Evolutionary conservation across 1,140 invertebrate genomes (phyloP).

Genomic region (Nebria ingens): DNA sequence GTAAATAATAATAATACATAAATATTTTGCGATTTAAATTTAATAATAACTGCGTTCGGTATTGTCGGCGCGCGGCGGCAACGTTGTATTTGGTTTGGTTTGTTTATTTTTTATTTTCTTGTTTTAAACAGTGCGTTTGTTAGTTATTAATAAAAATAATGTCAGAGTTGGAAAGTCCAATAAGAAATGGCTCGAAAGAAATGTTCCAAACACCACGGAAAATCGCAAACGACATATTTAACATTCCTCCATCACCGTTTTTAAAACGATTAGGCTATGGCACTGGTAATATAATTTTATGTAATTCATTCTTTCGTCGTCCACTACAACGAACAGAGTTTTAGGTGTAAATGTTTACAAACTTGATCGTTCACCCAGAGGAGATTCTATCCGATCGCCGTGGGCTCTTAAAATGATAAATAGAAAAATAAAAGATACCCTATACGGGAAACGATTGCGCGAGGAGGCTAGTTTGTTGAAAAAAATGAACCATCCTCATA

Average conservation of each 20-base stretch:
- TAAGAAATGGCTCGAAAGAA: too few species aligned
- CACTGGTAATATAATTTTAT: constrained; percentile 44
- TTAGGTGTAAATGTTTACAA: constrained; percentile 67
- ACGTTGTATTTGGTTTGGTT: too few species aligned
- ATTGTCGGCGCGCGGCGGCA: too few species aligned
- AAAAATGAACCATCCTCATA: constrained; percentile 68
- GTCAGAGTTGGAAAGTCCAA: too few species aligned
- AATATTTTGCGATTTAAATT: too few species aligned
- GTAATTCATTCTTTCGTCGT: constrained; percentile 10
- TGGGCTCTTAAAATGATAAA: constrained; percentile 73
- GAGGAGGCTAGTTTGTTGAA: constrained; percentile 60
- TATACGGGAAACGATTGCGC: constrained; percentile 45
- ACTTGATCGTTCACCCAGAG: constrained; percentile 56
- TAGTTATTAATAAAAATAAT: too few species aligned
- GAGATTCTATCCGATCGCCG: constrained; percentile 54
- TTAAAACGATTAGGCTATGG: constrained; percentile 61
- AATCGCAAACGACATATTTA: constrained; percentile 11
- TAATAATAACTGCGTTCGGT: too few species aligned
- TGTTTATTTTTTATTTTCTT: too few species aligned
- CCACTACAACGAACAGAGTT: constrained; percentile 9
- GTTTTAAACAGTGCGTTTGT: too few species aligned
- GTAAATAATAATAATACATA: too few species aligned
- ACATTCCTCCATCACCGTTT: constrained; percentile 57
- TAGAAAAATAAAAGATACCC: constrained; percentile 29
- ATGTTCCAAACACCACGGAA: background rate